Base-by-base conservation (phyloP, 2,888 invertebrate species). In the Amiota minor region DNA sequence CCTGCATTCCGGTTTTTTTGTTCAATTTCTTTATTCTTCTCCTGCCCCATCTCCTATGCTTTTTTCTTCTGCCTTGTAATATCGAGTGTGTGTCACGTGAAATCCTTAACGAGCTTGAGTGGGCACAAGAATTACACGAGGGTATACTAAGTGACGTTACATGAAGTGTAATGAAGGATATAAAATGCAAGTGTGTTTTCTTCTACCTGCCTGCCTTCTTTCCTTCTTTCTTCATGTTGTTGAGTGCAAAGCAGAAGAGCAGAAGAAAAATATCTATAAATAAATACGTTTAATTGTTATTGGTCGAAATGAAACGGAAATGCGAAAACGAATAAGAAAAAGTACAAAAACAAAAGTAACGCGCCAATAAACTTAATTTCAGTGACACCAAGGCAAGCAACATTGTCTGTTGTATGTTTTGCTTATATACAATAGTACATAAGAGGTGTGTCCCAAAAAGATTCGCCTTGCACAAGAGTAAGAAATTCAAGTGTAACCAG, bases 251-350 rank as follows among this genome's bases (percentile, higher is more conserved):
- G 35, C 35, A 35, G 23, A 23, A 23, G 23, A 23, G 23, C 23
- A 23, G 6, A 35, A 35, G 2, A 35, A 35, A 35, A 35, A 35
- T 35, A 35, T 6, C 6, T 62, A n/a, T 18, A 68, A 50, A 50
- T 68, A 68, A 68, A 68, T 68, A 53, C 50, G 53, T 23, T 53
- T 53, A 68, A 68, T 68, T 68, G 53, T 68, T 68, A 50, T 50
- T 68, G 67, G 20, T 23, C 50, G 35, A 18, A 47, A 47, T 49
- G 45, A 35, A 35, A 35, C 23, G 62, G 4, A 62, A 53, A 53
- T 12, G 2, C 53, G n/a, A 53, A 35, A 53, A 62, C 9, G 45
- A 62, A 35, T 14, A 1, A 12, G 14, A 16, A 23, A 62, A 45
- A n/a, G n/a, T 35, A 61, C 9, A 23, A 61, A 9, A 61, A 23